Evolutionary conservation across 2,888 invertebrate species (phyloP).

Genomic region (Cordylochernes scorpioides): DNA sequence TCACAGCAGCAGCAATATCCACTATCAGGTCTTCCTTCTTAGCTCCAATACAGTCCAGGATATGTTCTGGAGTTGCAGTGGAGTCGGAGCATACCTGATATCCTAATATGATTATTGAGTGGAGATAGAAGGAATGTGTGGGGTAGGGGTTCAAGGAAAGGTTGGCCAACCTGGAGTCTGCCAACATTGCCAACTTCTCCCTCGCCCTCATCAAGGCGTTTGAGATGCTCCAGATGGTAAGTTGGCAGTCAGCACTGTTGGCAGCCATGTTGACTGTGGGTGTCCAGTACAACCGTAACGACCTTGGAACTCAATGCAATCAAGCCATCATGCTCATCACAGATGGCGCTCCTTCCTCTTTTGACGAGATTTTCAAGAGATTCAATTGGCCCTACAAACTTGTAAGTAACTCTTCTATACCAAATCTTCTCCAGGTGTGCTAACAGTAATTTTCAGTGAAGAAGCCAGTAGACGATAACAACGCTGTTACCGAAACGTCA

Average conservation of each 20-base stretch:
- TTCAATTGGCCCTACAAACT: constrained; percentile 62
- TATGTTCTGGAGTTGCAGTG: no score
- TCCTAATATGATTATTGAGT: no score
- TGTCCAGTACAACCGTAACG: neutral
- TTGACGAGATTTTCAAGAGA: constrained; percentile 62
- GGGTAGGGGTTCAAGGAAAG: constrained; percentile 47
- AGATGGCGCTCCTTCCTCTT: constrained; percentile 84
- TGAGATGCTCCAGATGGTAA: constrained; percentile 42
- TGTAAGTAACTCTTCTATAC: constrained; percentile 16
- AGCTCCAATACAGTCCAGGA: no score
- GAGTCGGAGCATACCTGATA: no score
- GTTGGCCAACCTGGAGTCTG: constrained; percentile 37
- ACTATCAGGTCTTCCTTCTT: no score
- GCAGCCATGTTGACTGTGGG: no score
- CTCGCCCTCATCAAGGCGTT: constrained; percentile 59
- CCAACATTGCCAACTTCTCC: constrained; percentile 57
- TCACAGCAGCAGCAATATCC: no score
- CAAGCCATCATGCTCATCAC: constrained; percentile 95
- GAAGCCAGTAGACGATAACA: no score
- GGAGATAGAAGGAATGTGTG: neutral
- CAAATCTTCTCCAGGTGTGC: no score
- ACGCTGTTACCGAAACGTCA: no score
- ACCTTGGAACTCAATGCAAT: constrained; percentile 66
- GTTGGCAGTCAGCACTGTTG: no score
- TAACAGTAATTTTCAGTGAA: no score